Percentiles rank a stretch among this genome's conserved stretches.
Conservation (phyloP, 2,113 vertebrate genomes). For the Patagioenas fasciata region DNA sequence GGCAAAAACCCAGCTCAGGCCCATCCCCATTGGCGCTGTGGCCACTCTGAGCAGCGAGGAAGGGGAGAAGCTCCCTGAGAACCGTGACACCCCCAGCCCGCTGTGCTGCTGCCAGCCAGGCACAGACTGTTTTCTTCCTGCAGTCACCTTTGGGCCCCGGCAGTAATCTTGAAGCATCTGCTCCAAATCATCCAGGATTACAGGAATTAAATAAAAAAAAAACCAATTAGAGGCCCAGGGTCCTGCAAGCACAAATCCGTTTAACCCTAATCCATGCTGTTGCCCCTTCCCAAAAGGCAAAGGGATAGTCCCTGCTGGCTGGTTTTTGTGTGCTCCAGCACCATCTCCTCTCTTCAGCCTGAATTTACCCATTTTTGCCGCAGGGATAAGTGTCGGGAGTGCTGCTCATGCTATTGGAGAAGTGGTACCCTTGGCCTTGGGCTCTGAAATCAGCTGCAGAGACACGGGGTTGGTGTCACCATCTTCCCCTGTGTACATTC, state of each 20-base stretch:
- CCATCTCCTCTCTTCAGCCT: not conserved
- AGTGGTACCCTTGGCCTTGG: not conserved
- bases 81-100: not conserved
- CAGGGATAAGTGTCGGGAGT: not conserved
- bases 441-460: not conserved
- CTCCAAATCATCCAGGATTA: constrained; percentile 78
- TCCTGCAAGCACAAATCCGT: constrained; percentile 73
- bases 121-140: constrained; percentile 58
- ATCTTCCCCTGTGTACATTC: not conserved
- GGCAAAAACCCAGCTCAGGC: not conserved
- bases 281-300: constrained; percentile 58
- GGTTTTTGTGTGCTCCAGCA: not conserved
- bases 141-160: constrained; percentile 69
- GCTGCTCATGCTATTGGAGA: not conserved
- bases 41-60: not conserved
- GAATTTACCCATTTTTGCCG: not conserved
- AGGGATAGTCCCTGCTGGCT: not conserved
- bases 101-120: not conserved
- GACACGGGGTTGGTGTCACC: accelerated
- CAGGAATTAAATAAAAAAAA: constrained; percentile 64
- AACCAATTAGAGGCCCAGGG: constrained; percentile 71
- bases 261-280: constrained; percentile 73
- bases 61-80: accelerated
- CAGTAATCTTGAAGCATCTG: constrained; percentile 76
- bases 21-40: not conserved